Evolutionary conservation across 1,140 invertebrate species (phyloP), one percentile per base, ranked within the genome.

Genomic region (Cheumatopsyche charites): DNA sequence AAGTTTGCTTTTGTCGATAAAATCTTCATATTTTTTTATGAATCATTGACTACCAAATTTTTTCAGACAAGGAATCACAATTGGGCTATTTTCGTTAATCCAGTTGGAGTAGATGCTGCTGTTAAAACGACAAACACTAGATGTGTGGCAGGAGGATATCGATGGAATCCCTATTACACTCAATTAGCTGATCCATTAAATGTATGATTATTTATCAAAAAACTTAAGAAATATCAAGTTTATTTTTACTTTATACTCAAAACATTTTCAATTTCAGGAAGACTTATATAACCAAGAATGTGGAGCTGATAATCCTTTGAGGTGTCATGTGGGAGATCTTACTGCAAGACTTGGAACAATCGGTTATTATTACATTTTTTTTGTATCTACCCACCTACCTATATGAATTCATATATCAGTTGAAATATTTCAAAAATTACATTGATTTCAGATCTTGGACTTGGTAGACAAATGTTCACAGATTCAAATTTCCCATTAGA

Each of bases 241-340:
- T n/a, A n/a, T n/a, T n/a, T n/a, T 65, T 36, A 9, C 19, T 45
- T 19, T 21, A 0, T 23, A 73, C 15, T 1, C 9, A 13, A 6
- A 0, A 36, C 6, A 62, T 67, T 74, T 73, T 73, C 45, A 71
- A 76, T 70, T 78, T 1, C 77, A 94, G 91, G 86, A 89, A 70
- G 93, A 96, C 73, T 84, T 94, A 36, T 98, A 98, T 80, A 87
- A 83, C 74, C 87, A 91, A 79, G 94, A 98, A 82, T 98, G 96
- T 81, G 90, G 90, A 0, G 86, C 90, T 0, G 90, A 93, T 80
- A 94, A 95, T 79, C 95, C 94, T 0, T 80, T 97, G 17, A 85
- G 95, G 3, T 98, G 96, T 82, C 92, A 96, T 78, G 91, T 97
- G n/a, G 96, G 96, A 0, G 96, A 98, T 82, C 81, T 97, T 52